phyloP scores from a whole-genome alignment of 2,888 invertebrate genomes.

The Drosophila infuscata region DNA sequence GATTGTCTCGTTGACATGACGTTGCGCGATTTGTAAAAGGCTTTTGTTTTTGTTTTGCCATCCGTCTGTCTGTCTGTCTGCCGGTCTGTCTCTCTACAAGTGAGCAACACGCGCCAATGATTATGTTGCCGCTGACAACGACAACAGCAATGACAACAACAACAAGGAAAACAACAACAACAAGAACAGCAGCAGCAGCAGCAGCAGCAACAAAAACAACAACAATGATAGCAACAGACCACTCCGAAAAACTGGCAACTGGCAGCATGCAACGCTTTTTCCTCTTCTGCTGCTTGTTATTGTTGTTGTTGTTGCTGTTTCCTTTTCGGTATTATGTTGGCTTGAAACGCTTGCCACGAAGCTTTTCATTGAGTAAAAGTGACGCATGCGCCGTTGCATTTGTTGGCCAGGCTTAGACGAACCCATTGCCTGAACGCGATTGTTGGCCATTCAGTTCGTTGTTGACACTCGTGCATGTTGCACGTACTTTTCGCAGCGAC shows the following conservation, averaged over 20 bases:
- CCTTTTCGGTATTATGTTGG: conserved; percentile 62
- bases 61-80: conserved; percentile 21
- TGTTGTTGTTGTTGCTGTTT: not conserved
- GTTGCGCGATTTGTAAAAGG: conserved; percentile 73
- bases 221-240: conserved; percentile 25
- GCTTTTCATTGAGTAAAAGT: conserved; percentile 77
- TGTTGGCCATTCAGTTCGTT: conserved; percentile 63
- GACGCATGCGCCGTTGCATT: conserved; percentile 60
- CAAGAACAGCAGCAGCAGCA: not conserved
- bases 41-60: conserved; percentile 56
- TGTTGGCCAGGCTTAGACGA: conserved; percentile 7
- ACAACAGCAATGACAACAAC: conserved; percentile 37
- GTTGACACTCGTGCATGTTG: conserved; percentile 67
- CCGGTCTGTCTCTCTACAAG: conserved; percentile 62
- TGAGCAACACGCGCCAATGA: conserved; percentile 79
- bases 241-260: conserved; percentile 59
- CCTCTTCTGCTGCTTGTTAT: not conserved
- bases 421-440: conserved; percentile 9
- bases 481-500: conserved; percentile 33
- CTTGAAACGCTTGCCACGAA: conserved; percentile 53
- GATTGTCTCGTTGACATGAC: conserved; percentile 79
- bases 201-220: conserved; percentile 11
- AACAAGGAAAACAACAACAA: not conserved
- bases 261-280: conserved; percentile 28
- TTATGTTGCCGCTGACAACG: conserved; percentile 74